Conservation (phyloP, 2,113 vertebrate genomes). For the Stercorarius parasiticus region DNA sequence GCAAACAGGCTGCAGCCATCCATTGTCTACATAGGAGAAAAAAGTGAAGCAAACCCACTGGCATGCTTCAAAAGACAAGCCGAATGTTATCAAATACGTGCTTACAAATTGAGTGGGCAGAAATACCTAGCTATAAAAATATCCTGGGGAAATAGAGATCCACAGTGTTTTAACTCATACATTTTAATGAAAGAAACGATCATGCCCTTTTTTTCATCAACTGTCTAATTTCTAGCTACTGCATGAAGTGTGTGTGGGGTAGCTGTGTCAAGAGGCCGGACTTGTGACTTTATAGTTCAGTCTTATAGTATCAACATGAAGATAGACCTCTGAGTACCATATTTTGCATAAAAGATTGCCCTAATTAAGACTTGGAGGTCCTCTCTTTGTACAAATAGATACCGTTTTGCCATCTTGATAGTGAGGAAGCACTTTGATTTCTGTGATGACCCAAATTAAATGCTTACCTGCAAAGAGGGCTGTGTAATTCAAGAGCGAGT, state of each 20-base stretch:
- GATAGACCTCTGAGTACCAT: neutral
- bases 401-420: neutral
- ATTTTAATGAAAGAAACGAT: neutral
- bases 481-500: neutral
- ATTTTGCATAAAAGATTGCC: neutral
- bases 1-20: neutral
- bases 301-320: neutral
- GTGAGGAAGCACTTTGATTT: neutral
- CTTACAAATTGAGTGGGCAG: neutral
- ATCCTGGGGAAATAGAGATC: neutral
- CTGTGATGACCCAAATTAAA: neutral
- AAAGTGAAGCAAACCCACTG: neutral
- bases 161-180: neutral
- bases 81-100: neutral
- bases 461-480: neutral
- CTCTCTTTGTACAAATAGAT: neutral
- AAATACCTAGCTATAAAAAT: neutral
- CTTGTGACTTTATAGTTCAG: neutral
- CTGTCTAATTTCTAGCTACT: neutral
- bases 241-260: neutral
- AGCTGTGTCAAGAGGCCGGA: neutral
- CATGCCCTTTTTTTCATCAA: fast-evolving
- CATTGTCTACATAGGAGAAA: neutral
- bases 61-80: neutral
- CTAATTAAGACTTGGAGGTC: neutral